Base-by-base conservation (phyloP, 2,113 vertebrate species). In the Anhinga rufa region DNA sequence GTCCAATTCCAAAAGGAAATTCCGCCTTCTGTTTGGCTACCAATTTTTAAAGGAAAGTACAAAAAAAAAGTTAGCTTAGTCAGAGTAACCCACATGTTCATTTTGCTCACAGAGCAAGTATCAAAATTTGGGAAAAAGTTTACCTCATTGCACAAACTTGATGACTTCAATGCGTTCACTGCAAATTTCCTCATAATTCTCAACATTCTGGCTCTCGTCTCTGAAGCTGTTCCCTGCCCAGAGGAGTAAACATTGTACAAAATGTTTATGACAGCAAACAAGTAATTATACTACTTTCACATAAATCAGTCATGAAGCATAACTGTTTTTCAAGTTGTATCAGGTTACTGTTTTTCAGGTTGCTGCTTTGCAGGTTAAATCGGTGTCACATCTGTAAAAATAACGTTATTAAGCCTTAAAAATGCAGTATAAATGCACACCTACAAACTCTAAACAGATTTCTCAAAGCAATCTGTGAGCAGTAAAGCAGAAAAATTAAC, bases 191-290 rank as follows among this genome's bases (percentile, higher is more conserved):
- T 97, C 62, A 51, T 58, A 46, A 75, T 78, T 52, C 88, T 85
- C 48, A 96, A 82, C 97, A 98, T 98, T 48, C n/a, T 98, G 83
- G 44, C n/a, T 74, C 38, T 66, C 0, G 7, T 58, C 68, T 76
- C 21, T 48, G 28, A 72, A 62, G 66, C 31, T 60, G 70, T 2
- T 86, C 42, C 84, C 92, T 97, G 89, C 29, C 70, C 92, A 94
- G 40, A 44, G 3, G 95, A 94, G 28, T 1, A 93, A 28, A 84
- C 12, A 52, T 7, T 4, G 19, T 6, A 48, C 10, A 76, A 72
- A 38, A 68, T 0, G 1, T 17, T 78, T 46, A 78, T 34, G 18
- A 72, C 4, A 19, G 10, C 5, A 32, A 78, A 31, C 2, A 29
- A 2, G 7, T 40, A 70, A 32, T 8, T 26, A 4, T 7, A 12